Conservation (phyloP, 2,797 vertebrate genomes). For the Lerista edwardsae region DNA sequence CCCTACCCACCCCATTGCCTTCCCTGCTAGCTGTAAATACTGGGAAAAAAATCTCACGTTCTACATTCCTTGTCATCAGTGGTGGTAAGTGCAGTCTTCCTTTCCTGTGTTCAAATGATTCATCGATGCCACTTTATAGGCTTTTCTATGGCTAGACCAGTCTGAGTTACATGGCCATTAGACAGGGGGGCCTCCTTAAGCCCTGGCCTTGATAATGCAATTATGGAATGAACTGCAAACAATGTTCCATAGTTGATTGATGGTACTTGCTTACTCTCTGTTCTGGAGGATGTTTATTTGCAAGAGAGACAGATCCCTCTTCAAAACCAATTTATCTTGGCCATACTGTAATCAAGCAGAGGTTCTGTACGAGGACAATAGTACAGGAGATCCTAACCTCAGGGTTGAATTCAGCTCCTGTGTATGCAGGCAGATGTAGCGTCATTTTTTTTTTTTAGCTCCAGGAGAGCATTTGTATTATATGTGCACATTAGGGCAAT, state of each 20-base stretch:
- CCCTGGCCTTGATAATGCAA: neutral
- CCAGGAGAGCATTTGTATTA: neutral
- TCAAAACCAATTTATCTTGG: slow-evolving; percentile 1
- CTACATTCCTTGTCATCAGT: too few relatives aligned
- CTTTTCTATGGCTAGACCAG: neutral
- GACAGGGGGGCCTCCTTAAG: neutral
- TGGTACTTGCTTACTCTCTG: neutral
- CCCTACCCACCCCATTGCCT: neutral
- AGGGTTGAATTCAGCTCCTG: neutral
- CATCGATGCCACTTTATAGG: neutral
- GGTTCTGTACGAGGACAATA: neutral
- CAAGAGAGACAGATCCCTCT: neutral
- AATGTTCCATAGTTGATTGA: neutral
- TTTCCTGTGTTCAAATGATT: neutral
- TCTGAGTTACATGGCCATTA: too few relatives aligned
- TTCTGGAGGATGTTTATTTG: neutral
- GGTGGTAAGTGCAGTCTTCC: too few relatives aligned
- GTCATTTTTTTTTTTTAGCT: neutral
- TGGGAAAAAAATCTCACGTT: too few relatives aligned
- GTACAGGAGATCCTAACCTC: too few relatives aligned
- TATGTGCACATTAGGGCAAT: neutral
- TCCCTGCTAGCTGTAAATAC: too few relatives aligned
- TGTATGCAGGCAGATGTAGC: neutral
- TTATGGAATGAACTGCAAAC: slow-evolving; percentile 1
- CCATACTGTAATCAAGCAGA: neutral